phyloP scores from a whole-genome alignment of 35 echinoderm and acorn worm species.

The Heliocidaris tuberculata region DNA sequence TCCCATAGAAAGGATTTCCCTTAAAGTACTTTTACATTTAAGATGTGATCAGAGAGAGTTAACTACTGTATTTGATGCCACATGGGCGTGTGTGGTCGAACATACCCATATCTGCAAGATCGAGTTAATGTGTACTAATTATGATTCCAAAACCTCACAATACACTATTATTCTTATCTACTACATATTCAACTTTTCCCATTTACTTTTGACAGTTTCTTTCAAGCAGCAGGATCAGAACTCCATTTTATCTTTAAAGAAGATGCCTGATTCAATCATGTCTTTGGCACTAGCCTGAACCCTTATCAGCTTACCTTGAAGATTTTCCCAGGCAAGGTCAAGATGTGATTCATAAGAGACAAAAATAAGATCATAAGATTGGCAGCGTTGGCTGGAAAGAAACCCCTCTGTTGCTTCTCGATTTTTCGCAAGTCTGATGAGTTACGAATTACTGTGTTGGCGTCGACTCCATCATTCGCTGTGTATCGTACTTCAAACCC shows the following conservation, averaged over 20 bases:
- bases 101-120: background rate
- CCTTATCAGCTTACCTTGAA: background rate
- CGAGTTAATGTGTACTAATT: background rate
- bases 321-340: background rate
- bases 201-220: no score
- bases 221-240: no score
- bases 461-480: background rate
- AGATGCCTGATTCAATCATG: background rate
- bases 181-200: no score
- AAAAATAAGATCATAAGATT: background rate
- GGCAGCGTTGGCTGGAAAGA: background rate
- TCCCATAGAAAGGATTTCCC: no score
- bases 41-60: no score
- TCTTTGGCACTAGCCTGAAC: constrained; percentile 1
- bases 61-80: no score
- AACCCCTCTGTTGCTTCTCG: background rate
- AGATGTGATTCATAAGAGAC: background rate
- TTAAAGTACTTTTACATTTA: no score
- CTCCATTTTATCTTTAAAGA: background rate
- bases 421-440: background rate
- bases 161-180: no score
- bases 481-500: background rate
- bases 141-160: no score
- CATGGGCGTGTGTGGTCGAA: background rate
- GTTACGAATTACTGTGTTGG: background rate